Percentiles rank a stretch among this genome's conserved stretches.
Conservation (phyloP, 1,140 invertebrate species). For the Lithobius niger region DNA sequence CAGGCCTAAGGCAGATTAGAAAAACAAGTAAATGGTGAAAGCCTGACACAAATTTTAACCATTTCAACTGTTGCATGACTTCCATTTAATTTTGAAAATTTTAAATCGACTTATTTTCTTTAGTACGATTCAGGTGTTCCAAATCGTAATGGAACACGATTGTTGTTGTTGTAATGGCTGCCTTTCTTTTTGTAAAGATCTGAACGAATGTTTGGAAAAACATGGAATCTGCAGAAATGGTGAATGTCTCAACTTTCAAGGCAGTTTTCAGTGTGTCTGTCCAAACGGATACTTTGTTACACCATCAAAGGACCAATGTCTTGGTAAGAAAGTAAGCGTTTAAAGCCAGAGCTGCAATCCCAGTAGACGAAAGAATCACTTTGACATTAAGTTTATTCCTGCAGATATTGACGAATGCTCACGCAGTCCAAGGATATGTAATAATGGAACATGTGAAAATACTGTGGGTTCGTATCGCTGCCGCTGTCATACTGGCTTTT, state of each 20-base stretch:
- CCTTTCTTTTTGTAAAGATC: too few species aligned
- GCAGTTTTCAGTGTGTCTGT: conserved; percentile 52
- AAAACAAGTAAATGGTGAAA: too few species aligned
- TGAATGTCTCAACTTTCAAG: conserved; percentile 54
- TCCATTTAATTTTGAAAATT: not conserved
- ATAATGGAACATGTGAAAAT: conserved; percentile 72
- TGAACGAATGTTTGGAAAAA: conserved; percentile 55
- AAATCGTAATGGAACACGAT: too few species aligned
- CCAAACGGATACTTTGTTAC: conserved; percentile 13
- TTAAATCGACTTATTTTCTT: not conserved
- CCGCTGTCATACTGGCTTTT: conserved; percentile 63
- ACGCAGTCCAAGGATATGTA: conserved; percentile 52
- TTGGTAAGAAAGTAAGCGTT: too few species aligned
- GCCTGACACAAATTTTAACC: too few species aligned
- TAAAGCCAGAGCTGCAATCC: too few species aligned
- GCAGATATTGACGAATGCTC: conserved; percentile 64
- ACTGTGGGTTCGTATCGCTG: conserved; percentile 60
- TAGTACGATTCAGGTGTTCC: too few species aligned
- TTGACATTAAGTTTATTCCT: too few species aligned
- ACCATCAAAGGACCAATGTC: conserved; percentile 16
- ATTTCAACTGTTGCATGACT: too few species aligned
- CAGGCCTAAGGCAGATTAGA: too few species aligned
- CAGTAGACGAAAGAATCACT: too few species aligned
- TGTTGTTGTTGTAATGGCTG: not conserved
- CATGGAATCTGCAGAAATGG: conserved; percentile 52